Evolutionary conservation across 2,888 invertebrate genomes (phyloP).

Genomic region (Hesperia comma): DNA sequence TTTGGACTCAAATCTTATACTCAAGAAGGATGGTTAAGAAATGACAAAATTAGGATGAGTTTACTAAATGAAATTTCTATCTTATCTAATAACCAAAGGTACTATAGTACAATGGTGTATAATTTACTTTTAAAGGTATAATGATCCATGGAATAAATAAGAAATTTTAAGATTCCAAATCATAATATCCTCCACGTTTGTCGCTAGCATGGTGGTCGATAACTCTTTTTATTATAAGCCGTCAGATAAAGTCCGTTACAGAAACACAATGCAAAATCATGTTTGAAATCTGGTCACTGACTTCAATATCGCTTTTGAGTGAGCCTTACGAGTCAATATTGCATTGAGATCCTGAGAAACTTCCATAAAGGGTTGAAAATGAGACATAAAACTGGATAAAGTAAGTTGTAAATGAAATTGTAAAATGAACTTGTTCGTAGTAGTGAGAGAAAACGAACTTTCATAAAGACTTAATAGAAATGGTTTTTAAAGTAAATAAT

Average conservation of each 20-base stretch:
- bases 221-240: neutral
- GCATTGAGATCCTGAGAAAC: neutral
- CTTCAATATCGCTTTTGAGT: neutral
- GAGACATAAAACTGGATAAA: slow-evolving; percentile 22
- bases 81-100: too few species aligned
- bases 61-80: too few species aligned
- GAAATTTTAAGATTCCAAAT: too few species aligned
- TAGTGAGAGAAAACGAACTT: neutral
- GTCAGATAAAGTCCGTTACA: neutral
- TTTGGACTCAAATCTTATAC: too few species aligned
- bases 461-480: neutral
- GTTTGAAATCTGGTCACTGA: slow-evolving; percentile 3
- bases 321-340: slow-evolving; percentile 5
- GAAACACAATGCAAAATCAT: neutral
- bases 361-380: slow-evolving; percentile 17
- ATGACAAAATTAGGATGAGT: too few species aligned
- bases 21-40: too few species aligned
- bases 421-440: slow-evolving; percentile 21
- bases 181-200: too few species aligned
- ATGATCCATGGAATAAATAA: too few species aligned
- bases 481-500: too few species aligned
- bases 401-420: slow-evolving; percentile 17
- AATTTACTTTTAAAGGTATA: too few species aligned
- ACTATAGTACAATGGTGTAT: too few species aligned
- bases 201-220: too few species aligned